Base-by-base conservation (phyloP, 2,888 invertebrate genomes). In the Drosophila diplacantha region DNA sequence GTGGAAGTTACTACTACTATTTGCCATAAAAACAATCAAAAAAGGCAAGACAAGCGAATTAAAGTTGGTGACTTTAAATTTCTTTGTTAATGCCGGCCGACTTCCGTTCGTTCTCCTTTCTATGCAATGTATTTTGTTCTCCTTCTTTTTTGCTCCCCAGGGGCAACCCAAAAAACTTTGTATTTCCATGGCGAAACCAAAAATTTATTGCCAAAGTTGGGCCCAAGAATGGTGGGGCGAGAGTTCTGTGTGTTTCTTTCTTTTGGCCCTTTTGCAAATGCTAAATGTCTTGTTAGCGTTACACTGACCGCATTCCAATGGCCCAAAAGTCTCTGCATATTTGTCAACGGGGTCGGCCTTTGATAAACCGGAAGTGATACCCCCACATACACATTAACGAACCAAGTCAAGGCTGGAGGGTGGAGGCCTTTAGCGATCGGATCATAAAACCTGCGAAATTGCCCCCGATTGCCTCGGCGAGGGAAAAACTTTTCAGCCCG, bases 291-390 rank as follows among this genome's bases (percentile, higher is more conserved):
- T 69, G 65, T 69, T 66, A 69, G 57, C 64, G 74, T 75, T 76
- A 74, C 72, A 81, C 72, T 81, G 80, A 81, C 81, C 84, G 81
- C 83, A 76, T 83, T 81, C 75, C 75, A 49, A 67, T 49, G 37
- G 71, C 68, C 73, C 67, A 60, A 71, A 73, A 64, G 61, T 59
- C 66, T 59, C 57, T 64, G 73, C 80, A 81, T 79, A 82, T 81
- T 80, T 81, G 81, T 84, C 84, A 81, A 77, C 72, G 59, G 46
- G 41, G 34, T 35, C 47, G 38, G 55, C 59, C 69, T 52, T 63
- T 73, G 82, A 80, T 82, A 75, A 63, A 80, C 71, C 71, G 80
- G 82, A 81, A 77, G 69, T 61, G 71, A 69, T 71, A 76, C 57
- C 47, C 39, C 44, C 18, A 29, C 44, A 47, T 51, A 66, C 57